These are phyloP conservation scores for Drosophila persimilis DNA, from an alignment of 1,140 invertebrate genomes.

Conservation along the genomic window DNA sequence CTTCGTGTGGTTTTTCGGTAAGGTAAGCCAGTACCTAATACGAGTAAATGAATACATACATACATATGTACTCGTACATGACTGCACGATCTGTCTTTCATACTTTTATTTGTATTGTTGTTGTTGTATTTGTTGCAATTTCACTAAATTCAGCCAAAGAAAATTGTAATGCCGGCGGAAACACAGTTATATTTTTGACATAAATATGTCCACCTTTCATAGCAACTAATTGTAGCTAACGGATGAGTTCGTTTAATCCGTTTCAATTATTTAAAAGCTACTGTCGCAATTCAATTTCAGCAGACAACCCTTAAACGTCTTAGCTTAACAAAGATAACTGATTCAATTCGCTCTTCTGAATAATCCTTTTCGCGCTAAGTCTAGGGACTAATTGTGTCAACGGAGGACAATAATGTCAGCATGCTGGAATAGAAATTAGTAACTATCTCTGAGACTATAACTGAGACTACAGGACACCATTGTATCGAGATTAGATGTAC, in stretches of 20 bases:
- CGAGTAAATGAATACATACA: no score
- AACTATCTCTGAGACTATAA: background rate
- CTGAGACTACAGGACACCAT: no score
- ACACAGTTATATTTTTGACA: constrained; percentile 2
- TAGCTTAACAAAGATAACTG: constrained; percentile 21
- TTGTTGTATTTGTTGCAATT: background rate
- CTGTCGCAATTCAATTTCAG: constrained; percentile 48
- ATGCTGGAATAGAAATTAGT: constrained; percentile 4
- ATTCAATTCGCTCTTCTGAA: constrained; percentile 46
- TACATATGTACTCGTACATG: constrained; percentile 22
- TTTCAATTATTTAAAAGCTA: constrained; percentile 36
- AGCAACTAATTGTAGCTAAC: constrained; percentile 19
- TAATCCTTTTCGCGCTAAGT: constrained; percentile 29
- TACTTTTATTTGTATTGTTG: constrained; percentile 13
- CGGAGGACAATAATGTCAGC: constrained; percentile 4
- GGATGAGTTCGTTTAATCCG: constrained; percentile 21
- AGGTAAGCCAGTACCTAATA: constrained; percentile 1
- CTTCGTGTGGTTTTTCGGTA: constrained; percentile 18
- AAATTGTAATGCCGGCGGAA: constrained; percentile 8
- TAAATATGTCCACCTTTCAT: constrained; percentile 4
- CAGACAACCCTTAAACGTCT: constrained; percentile 43
- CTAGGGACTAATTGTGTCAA: constrained; percentile 31
- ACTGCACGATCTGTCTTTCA: constrained; percentile 29
- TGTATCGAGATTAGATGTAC: no score
- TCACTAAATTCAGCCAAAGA: constrained; percentile 1